These are phyloP conservation scores for Hydrophis major DNA, from an alignment of 2,797 vertebrate genomes.

Conservation along the genomic window DNA sequence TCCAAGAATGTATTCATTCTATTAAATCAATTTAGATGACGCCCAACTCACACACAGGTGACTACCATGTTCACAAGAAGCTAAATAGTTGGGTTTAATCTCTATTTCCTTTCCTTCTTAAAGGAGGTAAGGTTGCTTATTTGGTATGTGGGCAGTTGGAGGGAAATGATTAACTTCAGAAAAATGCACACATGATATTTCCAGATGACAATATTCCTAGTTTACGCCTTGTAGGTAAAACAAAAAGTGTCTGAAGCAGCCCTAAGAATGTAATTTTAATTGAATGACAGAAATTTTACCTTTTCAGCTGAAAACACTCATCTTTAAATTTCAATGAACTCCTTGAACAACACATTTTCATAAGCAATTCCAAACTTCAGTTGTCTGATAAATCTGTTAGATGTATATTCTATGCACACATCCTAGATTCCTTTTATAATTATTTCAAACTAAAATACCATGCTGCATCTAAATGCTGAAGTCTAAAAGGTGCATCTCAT, in stretches of 20 bases:
- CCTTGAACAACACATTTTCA: background rate
- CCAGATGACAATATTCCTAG: background rate
- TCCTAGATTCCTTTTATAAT: background rate
- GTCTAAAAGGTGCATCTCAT: background rate
- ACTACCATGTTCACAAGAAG: background rate
- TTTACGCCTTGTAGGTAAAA: background rate
- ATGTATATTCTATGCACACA: background rate
- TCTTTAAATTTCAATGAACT: background rate
- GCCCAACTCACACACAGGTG: background rate
- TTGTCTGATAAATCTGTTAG: background rate
- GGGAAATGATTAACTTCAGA: background rate
- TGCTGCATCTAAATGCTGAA: background rate
- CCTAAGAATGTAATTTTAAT: background rate
- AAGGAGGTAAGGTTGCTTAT: background rate
- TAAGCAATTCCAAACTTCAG: background rate
- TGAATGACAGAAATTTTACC: background rate
- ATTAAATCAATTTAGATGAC: background rate
- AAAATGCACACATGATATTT: background rate
- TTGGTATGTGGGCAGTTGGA: background rate
- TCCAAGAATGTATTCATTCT: background rate
- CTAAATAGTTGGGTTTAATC: background rate
- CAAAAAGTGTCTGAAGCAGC: background rate
- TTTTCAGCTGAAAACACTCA: background rate
- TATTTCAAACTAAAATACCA: background rate
- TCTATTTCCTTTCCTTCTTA: background rate